Conservation (phyloP, 1,140 invertebrate species). For the Aphelinus certus region DNA sequence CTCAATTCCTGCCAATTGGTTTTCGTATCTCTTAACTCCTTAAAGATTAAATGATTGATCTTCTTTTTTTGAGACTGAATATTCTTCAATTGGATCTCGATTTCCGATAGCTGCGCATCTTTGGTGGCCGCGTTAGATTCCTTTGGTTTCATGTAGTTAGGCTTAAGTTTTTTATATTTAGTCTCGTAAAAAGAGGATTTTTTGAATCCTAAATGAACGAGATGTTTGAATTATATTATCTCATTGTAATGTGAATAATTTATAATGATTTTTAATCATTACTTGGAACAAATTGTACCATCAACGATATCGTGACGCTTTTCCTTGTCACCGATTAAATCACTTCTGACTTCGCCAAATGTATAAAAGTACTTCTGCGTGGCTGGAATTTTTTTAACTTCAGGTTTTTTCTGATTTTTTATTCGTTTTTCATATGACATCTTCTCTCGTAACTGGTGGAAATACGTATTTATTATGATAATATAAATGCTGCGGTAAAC, state of each 20-base stretch:
- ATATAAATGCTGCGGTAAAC: no score
- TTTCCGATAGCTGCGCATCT: neutral
- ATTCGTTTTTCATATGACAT: neutral
- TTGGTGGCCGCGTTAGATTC: neutral
- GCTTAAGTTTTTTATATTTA: constrained; percentile 6
- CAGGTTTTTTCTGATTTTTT: neutral
- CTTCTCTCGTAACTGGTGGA: constrained; percentile 19
- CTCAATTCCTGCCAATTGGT: constrained; percentile 23
- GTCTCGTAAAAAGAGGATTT: neutral
- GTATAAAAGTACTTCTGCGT: constrained; percentile 28
- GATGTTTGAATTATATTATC: constrained; percentile 1
- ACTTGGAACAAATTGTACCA: constrained; percentile 19
- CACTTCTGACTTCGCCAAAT: neutral
- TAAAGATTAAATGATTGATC: constrained; percentile 33
- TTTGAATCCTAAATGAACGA: neutral
- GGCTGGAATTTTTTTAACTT: constrained; percentile 14
- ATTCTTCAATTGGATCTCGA: constrained; percentile 30
- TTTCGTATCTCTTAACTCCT: constrained; percentile 22
- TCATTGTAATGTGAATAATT: neutral
- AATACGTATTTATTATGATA: no score
- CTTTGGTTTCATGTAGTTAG: constrained; percentile 4
- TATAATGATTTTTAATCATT: constrained; percentile 15
- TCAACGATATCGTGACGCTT: constrained; percentile 10
- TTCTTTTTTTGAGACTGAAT: constrained; percentile 27
- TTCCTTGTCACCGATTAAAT: neutral